Base-by-base conservation (phyloP, 2,797 vertebrate species). In the Acrossocheilus fasciatus region DNA sequence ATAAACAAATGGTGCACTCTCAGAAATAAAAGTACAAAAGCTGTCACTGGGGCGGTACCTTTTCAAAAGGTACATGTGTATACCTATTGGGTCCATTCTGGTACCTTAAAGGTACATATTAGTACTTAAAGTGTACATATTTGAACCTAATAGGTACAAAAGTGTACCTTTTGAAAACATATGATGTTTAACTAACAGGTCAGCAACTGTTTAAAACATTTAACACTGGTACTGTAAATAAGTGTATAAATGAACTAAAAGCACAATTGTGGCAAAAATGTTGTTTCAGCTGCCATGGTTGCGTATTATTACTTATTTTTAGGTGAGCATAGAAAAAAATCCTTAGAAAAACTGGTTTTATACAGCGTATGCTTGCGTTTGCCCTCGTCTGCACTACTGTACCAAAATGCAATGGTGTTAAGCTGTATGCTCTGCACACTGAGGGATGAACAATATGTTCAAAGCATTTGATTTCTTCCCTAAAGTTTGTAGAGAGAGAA, bases 401-500 rank as follows among this genome's bases (percentile, higher is more conserved):
- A 41, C 23, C 15, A 69, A 39, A 76, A 57, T 10, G 17, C 3
- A 68, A 0, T 2, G 9, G 11, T 17, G 18, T 77, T 54, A 69
- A 77, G 23, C 74, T 78, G n/a, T 30, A 54, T 36, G 54, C 66
- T 75, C 18, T 41, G 50, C 52, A 59, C 14, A 57, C n/a, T 59
- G 11, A 74, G 11, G 47, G 43, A 70, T 59, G 20, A 84, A 85
- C 36, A 79, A 72, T 30, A 70, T 41, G 64, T 47, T 45, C 45
- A 79, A 43, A 79, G 50, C 64, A 62, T 86, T 86, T 57, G 52
- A 64, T 59, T 73, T 39, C 36, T 85, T 64, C 23, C 14, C 8
- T 30, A 74, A 86, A 81, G 41, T 73, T 80, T 62, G 8, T 6
- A 72, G 17, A 81, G 52, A 66, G n/a, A 82, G 39, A 85, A 57